These are phyloP conservation scores for Dicyrtomina minuta DNA, from an alignment of 2,888 invertebrate species.

Conservation along the genomic window DNA sequence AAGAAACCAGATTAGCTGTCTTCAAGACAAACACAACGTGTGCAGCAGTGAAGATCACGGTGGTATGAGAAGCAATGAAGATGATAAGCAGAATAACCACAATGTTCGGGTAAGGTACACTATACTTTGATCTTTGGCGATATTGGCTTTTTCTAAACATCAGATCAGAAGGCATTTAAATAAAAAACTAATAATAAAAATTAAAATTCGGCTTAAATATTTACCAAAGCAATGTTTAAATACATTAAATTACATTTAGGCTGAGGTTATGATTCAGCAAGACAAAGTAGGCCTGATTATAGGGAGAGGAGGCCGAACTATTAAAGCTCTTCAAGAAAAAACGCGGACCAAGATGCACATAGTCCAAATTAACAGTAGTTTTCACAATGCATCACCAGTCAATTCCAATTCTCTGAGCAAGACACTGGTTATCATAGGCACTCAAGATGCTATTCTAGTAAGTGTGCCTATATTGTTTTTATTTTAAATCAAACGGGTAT, in stretches of 20 bases:
- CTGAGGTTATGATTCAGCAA: constrained; percentile 67
- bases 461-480: too few relatives aligned
- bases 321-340: constrained; percentile 75
- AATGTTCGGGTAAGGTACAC: too few relatives aligned
- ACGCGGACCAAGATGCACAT: constrained; percentile 99
- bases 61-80: too few relatives aligned
- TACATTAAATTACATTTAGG: constrained; percentile 20
- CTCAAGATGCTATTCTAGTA: neutral
- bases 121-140: too few relatives aligned
- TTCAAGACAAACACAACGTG: too few relatives aligned
- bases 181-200: too few relatives aligned
- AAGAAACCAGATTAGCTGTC: too few relatives aligned
- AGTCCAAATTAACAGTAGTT: constrained; percentile 75
- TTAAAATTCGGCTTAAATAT: neutral
- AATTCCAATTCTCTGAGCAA: neutral
- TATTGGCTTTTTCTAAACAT: too few relatives aligned
- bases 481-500: too few relatives aligned
- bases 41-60: too few relatives aligned
- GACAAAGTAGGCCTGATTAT: constrained; percentile 95
- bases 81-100: too few relatives aligned
- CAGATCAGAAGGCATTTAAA: too few relatives aligned
- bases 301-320: constrained; percentile 97
- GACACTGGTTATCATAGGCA: constrained; percentile 1
- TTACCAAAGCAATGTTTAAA: neutral
- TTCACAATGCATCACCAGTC: neutral